Evolutionary conservation across 2,888 invertebrate genomes (phyloP), one percentile per base, ranked within the genome.

Genomic region (Plebejus argus): DNA sequence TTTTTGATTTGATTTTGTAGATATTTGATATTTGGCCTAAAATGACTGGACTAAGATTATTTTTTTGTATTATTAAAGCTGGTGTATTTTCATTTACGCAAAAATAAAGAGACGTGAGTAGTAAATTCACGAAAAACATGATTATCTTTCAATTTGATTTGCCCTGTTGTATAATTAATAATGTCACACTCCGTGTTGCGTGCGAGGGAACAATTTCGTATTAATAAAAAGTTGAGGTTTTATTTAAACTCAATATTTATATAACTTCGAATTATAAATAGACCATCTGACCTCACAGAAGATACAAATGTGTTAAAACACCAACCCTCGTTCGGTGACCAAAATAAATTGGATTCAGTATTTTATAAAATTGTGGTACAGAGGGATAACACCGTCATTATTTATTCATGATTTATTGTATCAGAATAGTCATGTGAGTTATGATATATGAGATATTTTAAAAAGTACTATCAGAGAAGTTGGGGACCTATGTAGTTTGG

Each of bases 261-360:
- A 6, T 56, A 15, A 7, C 56, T n/a, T 10, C 10, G 2, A 56
- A n/a, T 56, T 56, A 56, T n/a, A 7, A 56, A 56, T n/a, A 7
- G 15, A 15, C 49, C 49, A 56, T n/a, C 56, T 56, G 56, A 56
- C 56, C 56, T 56, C 18, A 56, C 56, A n/a, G n/a, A 56, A 56
- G 15, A 49, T 49, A 49, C 15, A 49, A 49, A 49, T 49, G 15
- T 49, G 49, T 49, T 4, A 15, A 56, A 56, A 56, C n/a, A 56
- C n/a, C n/a, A 56, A n/a, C 56, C 56, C 56, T n/a, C 56, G n/a
- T 56, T 56, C 56, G 7, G n/a, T 56, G 56, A n/a, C 18, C 56
- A 56, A 56, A 56, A 56, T 56, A 56, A 56, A 56, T 56, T 56
- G 56, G 56, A 56, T 56, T n/a, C n/a, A n/a, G 18, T 56, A 56